Conservation (phyloP, 2,797 vertebrate genomes). For the Sebastes elongatus region DNA sequence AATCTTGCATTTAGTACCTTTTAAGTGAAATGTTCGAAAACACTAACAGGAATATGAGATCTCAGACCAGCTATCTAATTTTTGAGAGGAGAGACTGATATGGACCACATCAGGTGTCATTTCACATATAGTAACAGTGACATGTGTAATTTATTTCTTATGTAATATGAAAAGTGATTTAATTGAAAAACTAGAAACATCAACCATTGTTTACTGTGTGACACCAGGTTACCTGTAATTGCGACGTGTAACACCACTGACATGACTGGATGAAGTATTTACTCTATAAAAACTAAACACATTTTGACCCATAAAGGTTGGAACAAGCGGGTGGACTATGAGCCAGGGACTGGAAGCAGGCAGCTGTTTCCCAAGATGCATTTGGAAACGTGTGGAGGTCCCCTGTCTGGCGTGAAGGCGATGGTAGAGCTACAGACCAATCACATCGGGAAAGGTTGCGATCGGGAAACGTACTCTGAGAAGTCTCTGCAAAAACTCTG, state of each 20-base stretch:
- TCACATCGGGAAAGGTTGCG: conserved; percentile 94
- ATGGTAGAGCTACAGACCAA: conserved; percentile 92
- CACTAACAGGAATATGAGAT: background rate
- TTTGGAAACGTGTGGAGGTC: conserved; percentile 92
- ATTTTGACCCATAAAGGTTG: conserved; percentile 83
- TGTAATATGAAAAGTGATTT: background rate
- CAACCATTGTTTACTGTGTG: background rate
- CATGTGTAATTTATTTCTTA: background rate
- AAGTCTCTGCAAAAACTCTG: conserved; percentile 95
- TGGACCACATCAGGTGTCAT: background rate
- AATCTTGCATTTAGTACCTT: too few species aligned
- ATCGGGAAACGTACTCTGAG: conserved; percentile 94
- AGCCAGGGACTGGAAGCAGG: conserved; percentile 91
- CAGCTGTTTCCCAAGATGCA: conserved; percentile 92
- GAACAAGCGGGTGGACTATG: conserved; percentile 93
- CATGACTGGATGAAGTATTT: background rate
- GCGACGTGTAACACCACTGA: background rate
- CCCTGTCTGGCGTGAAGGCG: conserved; percentile 88
- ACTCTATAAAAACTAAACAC: background rate
- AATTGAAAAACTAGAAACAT: background rate
- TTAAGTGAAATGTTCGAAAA: background rate
- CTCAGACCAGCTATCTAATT: background rate
- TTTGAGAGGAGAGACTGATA: background rate
- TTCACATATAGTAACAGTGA: background rate
- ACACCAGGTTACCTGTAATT: background rate